Conservation (phyloP, 2,113 vertebrate species). For the Brienomyrus brachyistius region DNA sequence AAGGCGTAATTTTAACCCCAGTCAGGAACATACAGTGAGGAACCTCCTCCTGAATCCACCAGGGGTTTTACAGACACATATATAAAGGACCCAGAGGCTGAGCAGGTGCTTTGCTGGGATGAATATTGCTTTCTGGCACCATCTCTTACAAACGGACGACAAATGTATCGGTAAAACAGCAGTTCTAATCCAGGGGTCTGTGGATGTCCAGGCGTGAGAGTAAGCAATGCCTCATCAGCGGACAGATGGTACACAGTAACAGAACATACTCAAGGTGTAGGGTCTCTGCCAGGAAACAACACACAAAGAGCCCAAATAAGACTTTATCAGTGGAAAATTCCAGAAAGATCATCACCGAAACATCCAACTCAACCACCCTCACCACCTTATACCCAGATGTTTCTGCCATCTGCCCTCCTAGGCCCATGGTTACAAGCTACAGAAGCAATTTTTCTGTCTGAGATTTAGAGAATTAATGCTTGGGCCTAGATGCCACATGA, state of each 20-base stretch:
- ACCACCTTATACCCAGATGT: neutral
- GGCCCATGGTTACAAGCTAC: neutral
- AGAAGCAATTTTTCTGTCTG: neutral
- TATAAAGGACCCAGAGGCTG: neutral
- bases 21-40: constrained; percentile 55
- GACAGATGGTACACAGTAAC: neutral
- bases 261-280: neutral
- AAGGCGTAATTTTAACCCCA: neutral
- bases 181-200: neutral
- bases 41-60: neutral
- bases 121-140: neutral
- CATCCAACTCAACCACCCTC: neutral
- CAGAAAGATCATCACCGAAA: neutral
- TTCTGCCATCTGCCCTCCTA: neutral
- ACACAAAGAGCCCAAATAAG: neutral
- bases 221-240: neutral
- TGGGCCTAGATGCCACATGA: constrained; percentile 21
- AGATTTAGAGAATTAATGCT: constrained; percentile 21
- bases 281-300: neutral
- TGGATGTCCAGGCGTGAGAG: neutral
- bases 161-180: neutral
- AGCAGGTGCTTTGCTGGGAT: neutral
- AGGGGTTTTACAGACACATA: neutral
- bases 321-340: neutral
- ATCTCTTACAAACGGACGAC: neutral